Evolutionary conservation across 2,113 vertebrate genomes (phyloP), one percentile per base, ranked within the genome.

Genomic region (Cynocephalus volans): DNA sequence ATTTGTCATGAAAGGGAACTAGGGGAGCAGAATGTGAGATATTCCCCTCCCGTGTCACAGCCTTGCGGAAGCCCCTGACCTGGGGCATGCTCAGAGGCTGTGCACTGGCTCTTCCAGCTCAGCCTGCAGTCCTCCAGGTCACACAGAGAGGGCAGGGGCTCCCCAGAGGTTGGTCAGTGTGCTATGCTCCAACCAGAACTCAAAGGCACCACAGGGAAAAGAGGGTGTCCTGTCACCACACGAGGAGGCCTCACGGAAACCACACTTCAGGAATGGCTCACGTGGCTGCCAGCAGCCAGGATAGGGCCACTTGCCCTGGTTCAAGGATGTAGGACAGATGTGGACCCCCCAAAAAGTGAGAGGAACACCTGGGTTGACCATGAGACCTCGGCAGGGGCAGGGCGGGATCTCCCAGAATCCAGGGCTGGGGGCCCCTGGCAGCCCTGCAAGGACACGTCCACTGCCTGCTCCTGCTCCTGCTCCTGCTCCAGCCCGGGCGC

Each of bases 341-440:
- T 24, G 48, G n/a, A 17, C 52, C 65, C 33, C 33, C 31, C 4
- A 15, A 26, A 15, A 3, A 10, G 33, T 1, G 21, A 86, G 23
- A 24, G 83, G 14, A 26, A 24, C 3, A 1, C 76, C 5, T 11
- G 8, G 19, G 0, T 21, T 4, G 8, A 10, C 52, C 18, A 0
- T 33, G 79, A 4, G 8, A 24, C 19, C n/a, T 17, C 26, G 1
- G 50, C 19, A 24, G 13, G 89, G 17, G 62, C 26, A 10, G 1
- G 18, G 6, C 17, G 7, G n/a, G 24, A 45, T 11, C 21, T 8
- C 85, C 67, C 17, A 8, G 48, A 21, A 21, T 18, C 75, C 52
- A 1, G 48, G 13, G 58, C 41, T 41, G 41, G 4, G 41, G 41
- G 41, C 41, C 41, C 41, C 41, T 41, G 41, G 41, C 41, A 41